A percentile compares a stretch with the other conserved stretches of the same genome.
These are phyloP conservation scores for Microtus oregoni DNA, from an alignment of 2,113 vertebrate species.

Conservation along the genomic window DNA sequence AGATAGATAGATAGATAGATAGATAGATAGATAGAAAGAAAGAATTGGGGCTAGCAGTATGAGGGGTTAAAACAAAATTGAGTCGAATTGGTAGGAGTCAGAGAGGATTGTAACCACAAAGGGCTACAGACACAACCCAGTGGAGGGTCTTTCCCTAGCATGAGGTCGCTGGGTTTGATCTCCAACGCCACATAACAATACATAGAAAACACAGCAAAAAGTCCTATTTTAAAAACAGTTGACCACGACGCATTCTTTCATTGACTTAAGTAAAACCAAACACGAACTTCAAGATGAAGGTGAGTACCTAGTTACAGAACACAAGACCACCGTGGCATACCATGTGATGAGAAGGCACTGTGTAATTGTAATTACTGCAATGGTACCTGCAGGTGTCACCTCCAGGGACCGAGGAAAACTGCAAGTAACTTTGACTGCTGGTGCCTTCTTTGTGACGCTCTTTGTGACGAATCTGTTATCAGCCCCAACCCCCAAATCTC, in stretches of 20 bases:
- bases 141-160: background rate
- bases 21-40: no score
- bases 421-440: background rate
- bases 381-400: background rate
- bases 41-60: background rate
- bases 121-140: background rate
- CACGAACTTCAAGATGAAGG: background rate
- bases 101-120: background rate
- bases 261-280: conserved; percentile 11
- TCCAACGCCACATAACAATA: background rate
- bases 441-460: background rate
- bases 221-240: background rate
- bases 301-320: background rate
- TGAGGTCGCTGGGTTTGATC: background rate
- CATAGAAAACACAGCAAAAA: background rate
- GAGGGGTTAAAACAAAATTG: background rate
- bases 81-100: background rate
- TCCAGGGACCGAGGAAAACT: background rate
- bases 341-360: background rate
- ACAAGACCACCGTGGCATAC: background rate
- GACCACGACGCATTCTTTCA: background rate
- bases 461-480: background rate
- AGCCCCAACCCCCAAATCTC: background rate
- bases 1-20: no score
- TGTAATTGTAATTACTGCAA: background rate